Conservation (phyloP, 2,797 vertebrate species). For the Linurgus olivaceus region DNA sequence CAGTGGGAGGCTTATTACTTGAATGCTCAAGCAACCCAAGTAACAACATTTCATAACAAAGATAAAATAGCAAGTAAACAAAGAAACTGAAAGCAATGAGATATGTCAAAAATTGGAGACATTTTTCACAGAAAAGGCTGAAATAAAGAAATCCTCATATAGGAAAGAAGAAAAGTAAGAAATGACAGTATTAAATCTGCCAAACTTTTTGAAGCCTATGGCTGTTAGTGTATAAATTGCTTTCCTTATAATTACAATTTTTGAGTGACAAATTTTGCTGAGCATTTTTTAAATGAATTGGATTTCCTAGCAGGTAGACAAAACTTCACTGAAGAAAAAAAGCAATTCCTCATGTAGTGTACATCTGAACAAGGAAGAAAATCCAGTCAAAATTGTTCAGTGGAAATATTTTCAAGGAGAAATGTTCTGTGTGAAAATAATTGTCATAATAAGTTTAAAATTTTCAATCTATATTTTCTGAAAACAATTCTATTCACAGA, state of each 20-base stretch:
- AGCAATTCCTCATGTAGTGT: neutral
- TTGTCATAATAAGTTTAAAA: neutral
- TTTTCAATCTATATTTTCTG: neutral
- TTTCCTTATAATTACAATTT: neutral
- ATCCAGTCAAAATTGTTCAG: neutral
- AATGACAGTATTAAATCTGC: neutral
- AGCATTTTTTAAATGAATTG: neutral
- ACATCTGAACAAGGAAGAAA: neutral
- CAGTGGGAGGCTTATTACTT: constrained; percentile 4
- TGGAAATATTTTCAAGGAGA: neutral
- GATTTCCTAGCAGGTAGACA: neutral
- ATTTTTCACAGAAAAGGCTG: neutral
- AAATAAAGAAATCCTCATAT: neutral
- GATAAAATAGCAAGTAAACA: neutral
- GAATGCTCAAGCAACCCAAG: neutral
- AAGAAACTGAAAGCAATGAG: neutral
- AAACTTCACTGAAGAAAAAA: neutral
- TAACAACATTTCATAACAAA: constrained; percentile 6
- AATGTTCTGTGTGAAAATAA: neutral
- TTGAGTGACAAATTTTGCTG: neutral
- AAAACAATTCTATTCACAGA: neutral
- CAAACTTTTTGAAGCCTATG: neutral
- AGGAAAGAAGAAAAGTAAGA: neutral
- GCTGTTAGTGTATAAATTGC: neutral
- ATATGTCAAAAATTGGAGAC: neutral